These are phyloP conservation scores for Eulemur rubriventer DNA, from an alignment of 2,797 vertebrate species.

Conservation along the genomic window DNA sequence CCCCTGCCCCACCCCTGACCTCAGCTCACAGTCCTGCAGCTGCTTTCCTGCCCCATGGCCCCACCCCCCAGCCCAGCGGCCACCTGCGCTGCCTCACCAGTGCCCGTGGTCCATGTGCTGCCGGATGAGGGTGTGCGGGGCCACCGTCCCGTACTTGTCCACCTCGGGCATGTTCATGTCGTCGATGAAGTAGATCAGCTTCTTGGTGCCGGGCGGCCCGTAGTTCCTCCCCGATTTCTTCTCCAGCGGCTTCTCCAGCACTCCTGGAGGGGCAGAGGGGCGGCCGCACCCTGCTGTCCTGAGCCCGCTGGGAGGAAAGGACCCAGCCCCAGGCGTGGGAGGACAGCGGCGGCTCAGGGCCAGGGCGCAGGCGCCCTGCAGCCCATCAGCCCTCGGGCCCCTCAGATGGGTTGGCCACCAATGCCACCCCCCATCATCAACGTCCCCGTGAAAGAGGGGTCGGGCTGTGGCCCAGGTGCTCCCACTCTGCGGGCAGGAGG, in stretches of 20 bases:
- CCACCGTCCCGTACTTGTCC: slow-evolving; percentile 89
- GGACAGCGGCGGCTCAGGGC: neutral
- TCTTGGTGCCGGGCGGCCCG: slow-evolving; percentile 82
- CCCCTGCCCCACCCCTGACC: too few relatives aligned
- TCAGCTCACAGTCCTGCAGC: neutral
- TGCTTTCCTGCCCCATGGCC: neutral
- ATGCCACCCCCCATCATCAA: neutral
- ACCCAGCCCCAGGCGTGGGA: accelerated
- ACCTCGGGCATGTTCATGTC: slow-evolving; percentile 90
- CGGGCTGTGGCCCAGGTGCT: too few relatives aligned
- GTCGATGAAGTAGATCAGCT: slow-evolving; percentile 85
- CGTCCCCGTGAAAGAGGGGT: neutral
- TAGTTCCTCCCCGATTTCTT: slow-evolving; percentile 86
- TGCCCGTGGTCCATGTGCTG: slow-evolving; percentile 90
- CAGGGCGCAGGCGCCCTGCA: accelerated
- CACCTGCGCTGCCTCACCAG: slow-evolving; percentile 80
- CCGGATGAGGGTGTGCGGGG: slow-evolving; percentile 88
- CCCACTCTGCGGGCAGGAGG: neutral
- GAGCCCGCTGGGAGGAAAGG: neutral
- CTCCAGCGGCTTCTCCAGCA: slow-evolving; percentile 87
- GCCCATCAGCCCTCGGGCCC: neutral
- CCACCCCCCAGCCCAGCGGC: neutral
- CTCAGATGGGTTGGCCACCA: accelerated
- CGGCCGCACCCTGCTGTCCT: accelerated
- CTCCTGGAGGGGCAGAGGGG: slow-evolving; percentile 53